Percentiles rank a stretch among this genome's conserved stretches.
Conservation (phyloP, 2,888 invertebrate genomes). For the Dimorphilus gyrociliatus region DNA sequence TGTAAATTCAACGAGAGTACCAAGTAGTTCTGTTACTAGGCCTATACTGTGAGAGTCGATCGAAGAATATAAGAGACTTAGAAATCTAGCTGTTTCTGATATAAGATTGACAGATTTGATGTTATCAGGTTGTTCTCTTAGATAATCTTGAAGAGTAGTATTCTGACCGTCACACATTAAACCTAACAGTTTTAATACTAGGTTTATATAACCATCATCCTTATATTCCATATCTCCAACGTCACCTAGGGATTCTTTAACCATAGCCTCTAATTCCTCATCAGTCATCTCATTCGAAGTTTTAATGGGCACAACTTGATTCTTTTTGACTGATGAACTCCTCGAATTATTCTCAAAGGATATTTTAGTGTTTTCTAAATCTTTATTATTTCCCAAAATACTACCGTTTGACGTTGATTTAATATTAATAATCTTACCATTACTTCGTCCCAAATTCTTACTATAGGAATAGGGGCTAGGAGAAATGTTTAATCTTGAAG, state of each 20-base stretch:
- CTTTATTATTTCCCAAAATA: no score
- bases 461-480: no score
- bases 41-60: conserved; percentile 24
- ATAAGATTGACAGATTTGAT: conserved; percentile 33
- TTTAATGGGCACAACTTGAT: no score
- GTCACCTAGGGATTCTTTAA: background rate
- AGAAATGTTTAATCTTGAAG: no score
- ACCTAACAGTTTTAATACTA: conserved; percentile 31
- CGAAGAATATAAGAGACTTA: conserved; percentile 29
- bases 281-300: no score
- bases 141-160: conserved; percentile 28
- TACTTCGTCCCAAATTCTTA: no score
- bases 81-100: conserved; percentile 27
- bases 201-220: conserved; percentile 31
- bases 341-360: no score
- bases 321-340: no score
- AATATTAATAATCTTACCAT: no score
- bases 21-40: conserved; percentile 28
- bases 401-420: no score
- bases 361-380: no score
- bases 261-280: background rate
- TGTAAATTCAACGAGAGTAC: conserved; percentile 29
- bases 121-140: conserved; percentile 33
- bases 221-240: conserved; percentile 16
- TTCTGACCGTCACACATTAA: conserved; percentile 34